Conservation (phyloP, 2,797 vertebrate genomes). For the Pangasius macronema region DNA sequence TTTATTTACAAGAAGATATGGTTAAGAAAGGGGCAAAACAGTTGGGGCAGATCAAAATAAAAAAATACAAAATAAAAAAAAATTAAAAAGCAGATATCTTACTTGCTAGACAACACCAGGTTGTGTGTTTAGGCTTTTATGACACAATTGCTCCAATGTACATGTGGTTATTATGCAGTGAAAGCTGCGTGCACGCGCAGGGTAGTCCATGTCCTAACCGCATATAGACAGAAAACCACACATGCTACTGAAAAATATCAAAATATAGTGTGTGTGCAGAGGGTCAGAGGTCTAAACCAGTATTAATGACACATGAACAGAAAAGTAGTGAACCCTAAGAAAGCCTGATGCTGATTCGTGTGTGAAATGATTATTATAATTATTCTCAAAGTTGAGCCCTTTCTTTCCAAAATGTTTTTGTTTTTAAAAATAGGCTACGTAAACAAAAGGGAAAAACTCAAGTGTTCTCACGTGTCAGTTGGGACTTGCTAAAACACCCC, state of each 20-base stretch:
- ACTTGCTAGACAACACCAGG: constrained; percentile 10
- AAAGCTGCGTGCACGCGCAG: constrained; percentile 29
- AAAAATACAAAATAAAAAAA: too few species aligned
- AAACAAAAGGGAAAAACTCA: constrained; percentile 33
- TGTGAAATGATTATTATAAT: not conserved
- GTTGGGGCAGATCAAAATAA: not conserved
- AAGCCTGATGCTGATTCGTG: constrained; percentile 4
- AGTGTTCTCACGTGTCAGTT: constrained; percentile 64
- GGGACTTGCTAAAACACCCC: constrained; percentile 70
- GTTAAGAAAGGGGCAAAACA: not conserved
- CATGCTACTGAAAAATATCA: not conserved
- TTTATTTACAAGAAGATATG: constrained; percentile 20
- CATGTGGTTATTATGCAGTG: constrained; percentile 1
- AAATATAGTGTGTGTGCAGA: not conserved
- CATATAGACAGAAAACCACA: constrained; percentile 25
- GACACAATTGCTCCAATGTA: constrained; percentile 1
- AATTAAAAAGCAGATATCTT: not conserved
- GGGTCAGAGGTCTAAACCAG: not conserved
- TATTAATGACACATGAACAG: not conserved
- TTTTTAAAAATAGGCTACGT: constrained; percentile 45
- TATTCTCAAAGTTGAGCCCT: not conserved
- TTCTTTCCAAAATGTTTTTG: constrained; percentile 53
- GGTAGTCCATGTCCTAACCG: constrained; percentile 30
- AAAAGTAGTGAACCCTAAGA: not conserved
- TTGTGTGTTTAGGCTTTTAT: not conserved